Percentiles rank a stretch among this genome's conserved stretches.
Conservation (phyloP, 2,113 vertebrate genomes). For the Spea multiplicata region DNA sequence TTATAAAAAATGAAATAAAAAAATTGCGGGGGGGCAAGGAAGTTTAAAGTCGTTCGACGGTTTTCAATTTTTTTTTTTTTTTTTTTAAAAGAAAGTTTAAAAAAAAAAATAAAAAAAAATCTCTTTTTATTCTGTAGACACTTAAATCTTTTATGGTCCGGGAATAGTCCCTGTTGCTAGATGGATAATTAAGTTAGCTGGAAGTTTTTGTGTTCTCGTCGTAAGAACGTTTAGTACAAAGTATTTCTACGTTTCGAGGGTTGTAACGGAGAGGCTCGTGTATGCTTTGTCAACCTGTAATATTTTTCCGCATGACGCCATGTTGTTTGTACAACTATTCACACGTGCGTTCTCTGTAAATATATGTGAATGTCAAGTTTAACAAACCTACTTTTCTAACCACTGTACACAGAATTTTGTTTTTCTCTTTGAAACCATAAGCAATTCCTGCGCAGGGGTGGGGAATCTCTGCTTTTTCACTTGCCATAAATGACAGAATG, state of each 20-base stretch:
- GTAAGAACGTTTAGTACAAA: constrained; percentile 31
- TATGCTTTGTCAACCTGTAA: constrained; percentile 44
- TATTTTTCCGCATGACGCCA: constrained; percentile 54
- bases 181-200: constrained; percentile 34
- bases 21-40: no score
- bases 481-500: constrained; percentile 56
- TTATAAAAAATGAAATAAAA: no score
- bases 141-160: constrained; percentile 24
- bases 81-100: no score
- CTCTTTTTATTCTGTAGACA: constrained; percentile 15
- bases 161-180: constrained; percentile 25
- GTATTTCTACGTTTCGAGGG: constrained; percentile 35
- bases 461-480: constrained; percentile 43
- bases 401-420: constrained; percentile 56
- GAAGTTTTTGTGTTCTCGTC: constrained; percentile 36
- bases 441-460: constrained; percentile 52
- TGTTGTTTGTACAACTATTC: constrained; percentile 52
- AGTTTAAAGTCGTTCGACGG: neutral
- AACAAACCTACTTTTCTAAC: constrained; percentile 57
- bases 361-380: constrained; percentile 53
- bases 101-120: no score
- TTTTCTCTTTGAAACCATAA: constrained; percentile 58
- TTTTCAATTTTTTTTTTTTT: constrained; percentile 10
- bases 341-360: constrained; percentile 61
- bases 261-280: constrained; percentile 33